These are phyloP conservation scores for Pseudomyrmex pallidus DNA, from an alignment of 1,140 invertebrate genomes.

Conservation along the genomic window DNA sequence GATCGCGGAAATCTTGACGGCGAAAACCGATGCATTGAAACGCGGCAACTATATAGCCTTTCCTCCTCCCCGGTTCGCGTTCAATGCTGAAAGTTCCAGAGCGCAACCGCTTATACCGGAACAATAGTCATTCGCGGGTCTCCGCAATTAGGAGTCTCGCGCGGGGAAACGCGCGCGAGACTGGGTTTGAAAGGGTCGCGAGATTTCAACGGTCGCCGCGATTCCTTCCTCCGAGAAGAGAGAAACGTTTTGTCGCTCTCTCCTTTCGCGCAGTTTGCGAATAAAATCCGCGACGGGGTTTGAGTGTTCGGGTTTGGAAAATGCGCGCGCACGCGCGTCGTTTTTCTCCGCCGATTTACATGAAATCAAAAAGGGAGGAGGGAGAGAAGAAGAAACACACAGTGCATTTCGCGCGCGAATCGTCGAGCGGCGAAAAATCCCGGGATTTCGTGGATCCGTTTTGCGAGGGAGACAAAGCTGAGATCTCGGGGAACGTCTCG, in stretches of 20 bases:
- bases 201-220: not conserved
- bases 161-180: not conserved
- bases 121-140: conserved; percentile 43
- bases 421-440: conserved; percentile 40
- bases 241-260: too few relatives aligned
- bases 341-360: conserved; percentile 33
- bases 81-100: conserved; percentile 52
- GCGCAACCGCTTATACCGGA: conserved; percentile 38
- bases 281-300: not conserved
- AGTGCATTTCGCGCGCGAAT: conserved; percentile 23
- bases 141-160: conserved; percentile 36
- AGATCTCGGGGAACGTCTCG: conserved; percentile 34
- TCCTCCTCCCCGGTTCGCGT: not conserved
- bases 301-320: not conserved
- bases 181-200: not conserved
- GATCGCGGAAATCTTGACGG: conserved; percentile 46
- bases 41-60: not conserved
- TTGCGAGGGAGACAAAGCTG: conserved; percentile 35
- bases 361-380: not conserved
- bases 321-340: not conserved
- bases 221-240: not conserved
- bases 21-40: conserved; percentile 54
- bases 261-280: too few relatives aligned
- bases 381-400: not conserved
- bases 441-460: conserved; percentile 15